Conservation (phyloP, 2,797 vertebrate species). For the Betta splendens region DNA sequence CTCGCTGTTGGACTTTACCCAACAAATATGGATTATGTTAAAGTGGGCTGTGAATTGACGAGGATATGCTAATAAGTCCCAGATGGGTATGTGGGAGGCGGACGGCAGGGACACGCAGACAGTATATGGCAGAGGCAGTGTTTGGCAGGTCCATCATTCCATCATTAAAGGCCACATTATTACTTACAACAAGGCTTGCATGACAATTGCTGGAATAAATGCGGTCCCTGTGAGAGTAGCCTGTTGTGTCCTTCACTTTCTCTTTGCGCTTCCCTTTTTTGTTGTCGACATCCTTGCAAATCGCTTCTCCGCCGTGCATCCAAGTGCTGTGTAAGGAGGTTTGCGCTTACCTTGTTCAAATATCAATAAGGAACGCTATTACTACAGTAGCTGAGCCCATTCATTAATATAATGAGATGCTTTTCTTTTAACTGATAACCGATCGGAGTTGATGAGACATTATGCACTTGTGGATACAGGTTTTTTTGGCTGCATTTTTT, state of each 20-base stretch:
- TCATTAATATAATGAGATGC: slow-evolving; percentile 80
- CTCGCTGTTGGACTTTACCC: slow-evolving; percentile 95
- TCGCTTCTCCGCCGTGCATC: slow-evolving; percentile 60
- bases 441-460: slow-evolving; percentile 78
- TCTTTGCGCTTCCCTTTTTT: slow-evolving; percentile 54
- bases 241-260: slow-evolving; percentile 78
- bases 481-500: slow-evolving; percentile 70
- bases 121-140: slow-evolving; percentile 92
- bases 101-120: slow-evolving; percentile 89
- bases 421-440: slow-evolving; percentile 81
- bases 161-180: slow-evolving; percentile 99
- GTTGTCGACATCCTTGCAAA: slow-evolving; percentile 71
- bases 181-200: slow-evolving; percentile 98
- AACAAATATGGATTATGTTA: slow-evolving; percentile 99
- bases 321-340: slow-evolving; percentile 64
- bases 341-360: slow-evolving; percentile 73
- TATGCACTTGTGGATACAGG: slow-evolving; percentile 80
- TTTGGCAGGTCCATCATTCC: slow-evolving; percentile 99
- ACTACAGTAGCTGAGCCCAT: slow-evolving; percentile 72
- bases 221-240: slow-evolving; percentile 81
- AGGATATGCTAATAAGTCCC: slow-evolving; percentile 99
- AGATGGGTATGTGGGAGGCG: slow-evolving; percentile 92
- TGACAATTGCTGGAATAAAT: slow-evolving; percentile 92
- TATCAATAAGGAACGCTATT: slow-evolving; percentile 75
- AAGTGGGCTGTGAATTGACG: slow-evolving; percentile 96